These are phyloP conservation scores for Sebastes itinus DNA, from an alignment of 2,797 vertebrate genomes.

Conservation along the genomic window DNA sequence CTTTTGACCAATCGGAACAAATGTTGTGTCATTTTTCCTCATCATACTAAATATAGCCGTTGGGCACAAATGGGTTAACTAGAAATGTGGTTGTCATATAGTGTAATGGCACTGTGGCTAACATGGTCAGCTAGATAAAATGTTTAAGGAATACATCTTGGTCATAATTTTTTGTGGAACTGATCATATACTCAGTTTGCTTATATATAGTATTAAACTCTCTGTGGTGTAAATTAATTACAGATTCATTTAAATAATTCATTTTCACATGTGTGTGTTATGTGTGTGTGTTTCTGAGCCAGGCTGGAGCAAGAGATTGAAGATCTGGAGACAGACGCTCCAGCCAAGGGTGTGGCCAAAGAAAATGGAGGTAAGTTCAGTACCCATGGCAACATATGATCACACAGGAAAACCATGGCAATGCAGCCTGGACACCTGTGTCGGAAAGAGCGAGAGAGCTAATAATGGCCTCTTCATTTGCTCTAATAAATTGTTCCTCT, in stretches of 20 bases:
- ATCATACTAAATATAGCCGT: no score
- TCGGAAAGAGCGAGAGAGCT: slow-evolving; percentile 21
- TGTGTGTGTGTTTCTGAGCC: slow-evolving; percentile 37
- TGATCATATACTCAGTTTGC: neutral
- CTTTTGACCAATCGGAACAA: no score
- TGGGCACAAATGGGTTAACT: no score
- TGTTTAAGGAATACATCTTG: neutral
- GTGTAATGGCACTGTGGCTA: neutral
- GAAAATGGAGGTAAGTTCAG: slow-evolving; percentile 73
- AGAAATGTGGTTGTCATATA: no score
- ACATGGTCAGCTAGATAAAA: neutral
- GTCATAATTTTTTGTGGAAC: neutral
- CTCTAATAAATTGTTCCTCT: slow-evolving; percentile 40
- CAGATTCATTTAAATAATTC: neutral
- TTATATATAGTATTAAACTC: neutral
- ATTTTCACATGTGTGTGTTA: slow-evolving; percentile 7
- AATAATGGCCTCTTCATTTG: slow-evolving; percentile 48
- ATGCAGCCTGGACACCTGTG: slow-evolving; percentile 28
- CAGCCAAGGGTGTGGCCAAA: slow-evolving; percentile 76
- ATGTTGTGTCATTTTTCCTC: no score
- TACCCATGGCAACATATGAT: slow-evolving; percentile 62
- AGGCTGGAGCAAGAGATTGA: slow-evolving; percentile 95
- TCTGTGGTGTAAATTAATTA: neutral
- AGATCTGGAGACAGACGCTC: slow-evolving; percentile 85
- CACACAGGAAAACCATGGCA: slow-evolving; percentile 53